Percentiles rank a stretch among this genome's conserved stretches.
These are phyloP conservation scores for Nansenia antarctica DNA, from an alignment of 2,113 vertebrate genomes.

Conservation along the genomic window DNA sequence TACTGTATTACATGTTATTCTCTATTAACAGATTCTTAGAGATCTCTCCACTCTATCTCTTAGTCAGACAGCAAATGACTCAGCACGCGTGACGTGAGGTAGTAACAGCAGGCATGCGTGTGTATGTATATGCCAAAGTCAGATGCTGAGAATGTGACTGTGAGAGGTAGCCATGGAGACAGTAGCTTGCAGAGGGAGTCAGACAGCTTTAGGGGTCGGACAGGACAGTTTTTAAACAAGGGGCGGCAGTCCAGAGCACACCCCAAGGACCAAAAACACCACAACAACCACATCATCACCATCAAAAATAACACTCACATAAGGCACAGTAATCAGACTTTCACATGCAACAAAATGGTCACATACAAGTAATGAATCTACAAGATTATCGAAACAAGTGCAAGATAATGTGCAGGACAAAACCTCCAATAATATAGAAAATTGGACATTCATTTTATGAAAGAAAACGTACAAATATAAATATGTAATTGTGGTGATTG, in stretches of 20 bases:
- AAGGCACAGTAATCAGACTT: conserved; percentile 15
- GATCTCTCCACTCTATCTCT: neutral
- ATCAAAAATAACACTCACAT: conserved; percentile 34
- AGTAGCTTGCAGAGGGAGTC: conserved; percentile 74
- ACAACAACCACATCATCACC: conserved; percentile 35
- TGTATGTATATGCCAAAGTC: conserved; percentile 75
- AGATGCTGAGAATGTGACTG: conserved; percentile 70
- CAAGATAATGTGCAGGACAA: neutral
- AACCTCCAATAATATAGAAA: neutral
- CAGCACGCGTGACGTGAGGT: neutral
- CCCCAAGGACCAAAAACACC: conserved; percentile 62
- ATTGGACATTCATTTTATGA: neutral
- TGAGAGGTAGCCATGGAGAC: conserved; percentile 77
- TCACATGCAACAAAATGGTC: conserved; percentile 15
- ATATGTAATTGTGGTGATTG: conserved; percentile 25
- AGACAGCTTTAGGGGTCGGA: conserved; percentile 72
- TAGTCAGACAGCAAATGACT: neutral
- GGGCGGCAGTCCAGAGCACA: conserved; percentile 72
- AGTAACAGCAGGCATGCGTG: neutral
- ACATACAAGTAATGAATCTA: conserved; percentile 13
- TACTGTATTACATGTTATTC: neutral
- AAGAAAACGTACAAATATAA: neutral
- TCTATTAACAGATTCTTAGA: neutral
- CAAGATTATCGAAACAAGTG: neutral
- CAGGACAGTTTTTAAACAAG: conserved; percentile 64